Base-by-base conservation (phyloP, 2,113 vertebrate species). In the Crocuta crocuta region DNA sequence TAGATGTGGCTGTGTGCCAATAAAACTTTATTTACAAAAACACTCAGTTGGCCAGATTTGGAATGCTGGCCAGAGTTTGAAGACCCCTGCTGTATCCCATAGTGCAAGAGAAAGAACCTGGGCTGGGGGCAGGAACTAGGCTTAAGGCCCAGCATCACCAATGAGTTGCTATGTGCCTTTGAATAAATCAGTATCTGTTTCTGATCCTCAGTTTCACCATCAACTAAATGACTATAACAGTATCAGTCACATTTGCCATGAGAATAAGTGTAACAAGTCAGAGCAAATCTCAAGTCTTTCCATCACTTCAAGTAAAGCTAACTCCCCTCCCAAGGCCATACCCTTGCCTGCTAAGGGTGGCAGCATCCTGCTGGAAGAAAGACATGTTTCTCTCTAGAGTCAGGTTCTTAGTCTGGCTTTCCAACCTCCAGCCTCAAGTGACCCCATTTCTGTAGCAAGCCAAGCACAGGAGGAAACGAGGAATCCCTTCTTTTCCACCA, bases 401-500 rank as follows among this genome's bases (percentile, higher is more conserved):
- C 71, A 58, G 78, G 70, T 78, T 92, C 73, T 87, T 92, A 84
- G 87, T 71, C 73, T 90, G 85, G 73, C 58, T 96, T 93, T 78
- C 79, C 61, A 96, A 33, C 19, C 24, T 78, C 61, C 63, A 70
- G 35, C 39, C n/a, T 88, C 50, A 50, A 92, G 80, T 97, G 95
- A 95, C 89, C 93, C 87, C 48, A 31, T 96, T 97, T 94, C 84
- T 66, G 43, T 19, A 73, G 79, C 94, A 87, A 96, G 83, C 87
- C 92, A 84, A 95, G 83, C 23, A 17, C 6, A 35, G 82, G 88
- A 83, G n/a, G n/a, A 92, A 88, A 90, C 0, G 7, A 91, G 85
- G 91, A 81, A 89, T 93, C 55, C 83, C 85, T 93, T 82, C 86
- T 7, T 91, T 73, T 23, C 58, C 28, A 85, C 84, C 48, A 50